phyloP scores from a whole-genome alignment of 1,140 invertebrate genomes.

The Zaprionus ghesquierei region DNA sequence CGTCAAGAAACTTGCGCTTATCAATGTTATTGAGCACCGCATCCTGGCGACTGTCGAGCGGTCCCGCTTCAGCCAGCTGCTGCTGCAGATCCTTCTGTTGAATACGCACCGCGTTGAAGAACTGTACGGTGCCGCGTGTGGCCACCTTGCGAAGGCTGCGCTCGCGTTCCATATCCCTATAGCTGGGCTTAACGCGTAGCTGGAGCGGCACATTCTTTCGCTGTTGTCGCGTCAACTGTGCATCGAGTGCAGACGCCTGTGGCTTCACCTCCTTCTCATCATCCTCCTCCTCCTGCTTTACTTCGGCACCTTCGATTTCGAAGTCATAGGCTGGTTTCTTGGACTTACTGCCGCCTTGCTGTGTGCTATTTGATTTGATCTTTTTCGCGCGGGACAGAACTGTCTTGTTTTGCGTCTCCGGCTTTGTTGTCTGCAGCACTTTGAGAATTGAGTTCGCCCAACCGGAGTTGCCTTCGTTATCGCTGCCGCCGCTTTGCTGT shows the following conservation, averaged over 20 bases:
- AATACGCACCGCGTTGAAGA: slow-evolving; percentile 94
- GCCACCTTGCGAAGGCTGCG: slow-evolving; percentile 91
- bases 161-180: slow-evolving; percentile 89
- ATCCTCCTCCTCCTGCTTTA: slow-evolving; percentile 83
- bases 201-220: slow-evolving; percentile 85
- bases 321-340: slow-evolving; percentile 78
- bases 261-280: slow-evolving; percentile 81
- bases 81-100: slow-evolving; percentile 91
- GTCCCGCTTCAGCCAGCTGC: slow-evolving; percentile 88
- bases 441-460: slow-evolving; percentile 64
- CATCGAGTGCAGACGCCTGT: slow-evolving; percentile 65
- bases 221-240: slow-evolving; percentile 59
- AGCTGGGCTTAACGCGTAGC: slow-evolving; percentile 89
- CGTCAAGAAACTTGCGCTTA: slow-evolving; percentile 91
- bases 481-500: slow-evolving; percentile 12
- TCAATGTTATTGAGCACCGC: slow-evolving; percentile 92
- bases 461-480: slow-evolving; percentile 49
- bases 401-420: slow-evolving; percentile 38
- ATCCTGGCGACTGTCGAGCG: slow-evolving; percentile 91
- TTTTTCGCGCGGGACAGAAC: slow-evolving; percentile 55
- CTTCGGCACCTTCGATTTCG: slow-evolving; percentile 83
- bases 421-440: slow-evolving; percentile 51
- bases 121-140: slow-evolving; percentile 94
- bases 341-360: not conserved
- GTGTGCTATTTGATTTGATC: not conserved